Percentiles rank a stretch among this genome's conserved stretches.
These are phyloP conservation scores for Entomobrya proxima DNA, from an alignment of 2,888 invertebrate genomes.

Conservation along the genomic window DNA sequence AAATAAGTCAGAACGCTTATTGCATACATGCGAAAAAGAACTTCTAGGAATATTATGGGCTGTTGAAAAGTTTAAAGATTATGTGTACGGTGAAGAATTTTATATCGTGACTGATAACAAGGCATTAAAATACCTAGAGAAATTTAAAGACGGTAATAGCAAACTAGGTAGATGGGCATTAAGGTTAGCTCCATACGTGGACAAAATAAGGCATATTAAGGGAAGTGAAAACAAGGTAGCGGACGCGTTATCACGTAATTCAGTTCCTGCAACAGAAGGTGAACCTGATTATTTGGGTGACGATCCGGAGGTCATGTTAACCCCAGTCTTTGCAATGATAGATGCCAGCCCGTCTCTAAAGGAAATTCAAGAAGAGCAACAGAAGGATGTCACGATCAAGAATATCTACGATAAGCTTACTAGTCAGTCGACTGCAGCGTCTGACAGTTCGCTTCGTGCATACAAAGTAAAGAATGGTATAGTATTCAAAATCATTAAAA, in stretches of 20 bases:
- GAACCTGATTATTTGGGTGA: constrained; percentile 4
- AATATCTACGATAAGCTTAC: background rate
- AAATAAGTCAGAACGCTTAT: constrained; percentile 30
- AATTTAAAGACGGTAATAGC: constrained; percentile 31
- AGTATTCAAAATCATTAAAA: background rate
- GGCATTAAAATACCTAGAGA: constrained; percentile 55
- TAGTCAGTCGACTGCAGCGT: background rate
- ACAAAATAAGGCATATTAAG: constrained; percentile 33
- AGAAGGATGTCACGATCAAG: background rate
- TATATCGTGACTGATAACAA: constrained; percentile 66
- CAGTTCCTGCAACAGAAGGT: constrained; percentile 9
- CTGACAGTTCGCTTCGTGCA: background rate
- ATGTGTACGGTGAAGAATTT: constrained; percentile 57
- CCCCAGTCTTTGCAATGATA: too few species aligned
- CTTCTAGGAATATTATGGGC: constrained; percentile 60
- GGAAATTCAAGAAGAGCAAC: too few species aligned
- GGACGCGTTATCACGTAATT: constrained; percentile 59
- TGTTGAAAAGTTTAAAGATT: constrained; percentile 52
- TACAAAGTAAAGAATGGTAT: background rate
- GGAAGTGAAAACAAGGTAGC: constrained; percentile 64
- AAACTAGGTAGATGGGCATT: constrained; percentile 63
- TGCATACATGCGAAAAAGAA: constrained; percentile 61
- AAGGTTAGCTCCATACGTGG: constrained; percentile 36
- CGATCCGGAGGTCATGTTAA: constrained; percentile 25
- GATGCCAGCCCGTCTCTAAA: too few species aligned